Evolutionary conservation across 2,113 vertebrate species (phyloP).

Genomic region (Grus americana): DNA sequence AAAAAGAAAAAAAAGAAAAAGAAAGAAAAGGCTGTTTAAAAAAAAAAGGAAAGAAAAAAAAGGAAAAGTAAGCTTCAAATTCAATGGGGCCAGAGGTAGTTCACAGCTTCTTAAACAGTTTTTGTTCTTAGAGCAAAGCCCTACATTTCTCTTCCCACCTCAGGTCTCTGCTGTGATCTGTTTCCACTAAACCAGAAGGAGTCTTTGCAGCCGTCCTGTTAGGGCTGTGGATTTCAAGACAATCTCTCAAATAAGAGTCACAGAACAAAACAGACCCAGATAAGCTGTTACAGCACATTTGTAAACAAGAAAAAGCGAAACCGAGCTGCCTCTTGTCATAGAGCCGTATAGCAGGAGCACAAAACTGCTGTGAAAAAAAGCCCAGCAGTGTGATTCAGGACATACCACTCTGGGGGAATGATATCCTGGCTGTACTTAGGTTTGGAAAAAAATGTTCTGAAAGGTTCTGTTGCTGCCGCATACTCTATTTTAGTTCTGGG

Average conservation of each 20-base stretch:
- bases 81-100: not conserved
- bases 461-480: conserved; percentile 46
- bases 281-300: not conserved
- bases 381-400: not conserved
- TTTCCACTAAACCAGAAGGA: not conserved
- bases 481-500: conserved; percentile 57
- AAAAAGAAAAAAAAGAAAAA: not conserved
- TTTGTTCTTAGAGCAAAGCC: not conserved
- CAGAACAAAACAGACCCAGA: not conserved
- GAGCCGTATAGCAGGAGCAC: not conserved
- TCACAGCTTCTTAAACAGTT: not conserved
- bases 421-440: not conserved
- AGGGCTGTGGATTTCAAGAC: not conserved
- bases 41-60: not conserved
- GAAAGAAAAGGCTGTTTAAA: not conserved
- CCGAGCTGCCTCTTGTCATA: not conserved
- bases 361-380: not conserved
- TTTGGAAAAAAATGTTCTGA: conserved; percentile 43
- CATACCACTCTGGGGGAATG: not conserved
- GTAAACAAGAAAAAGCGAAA: not conserved
- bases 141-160: not conserved
- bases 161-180: not conserved
- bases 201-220: not conserved
- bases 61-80: not conserved
- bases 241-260: not conserved